Evolutionary conservation across 2,888 invertebrate genomes (phyloP), one percentile per base, ranked within the genome.

Genomic region (Sinodicranocentrus sp.): DNA sequence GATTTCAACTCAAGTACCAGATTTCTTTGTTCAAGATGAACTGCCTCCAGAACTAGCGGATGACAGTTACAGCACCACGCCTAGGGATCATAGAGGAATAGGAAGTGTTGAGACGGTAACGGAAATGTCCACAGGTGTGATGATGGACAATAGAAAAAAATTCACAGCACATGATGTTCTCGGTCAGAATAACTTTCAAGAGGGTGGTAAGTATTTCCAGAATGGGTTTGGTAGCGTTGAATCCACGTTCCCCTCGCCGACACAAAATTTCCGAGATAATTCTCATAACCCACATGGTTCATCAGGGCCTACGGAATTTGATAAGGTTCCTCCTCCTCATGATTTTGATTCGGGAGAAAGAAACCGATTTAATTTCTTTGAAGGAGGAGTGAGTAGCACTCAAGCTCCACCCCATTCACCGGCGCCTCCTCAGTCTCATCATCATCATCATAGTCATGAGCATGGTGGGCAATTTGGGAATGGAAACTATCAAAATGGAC

Each of bases 1-100:
- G 48, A 25, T 44, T 13, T n/a, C 67, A 0, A 70, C 70, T 13
- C 80, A 73, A 39, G 80, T 80, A 2, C 82, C 82, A 8, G 82
- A 82, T 21, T 33, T 75, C 10, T 75, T 75, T 19, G 61, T 61
- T 1, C 67, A 73, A 21, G 82, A 82, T 26, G 61, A 68, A 8
- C 1, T 54, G 28, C 70, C 70, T n/a, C n/a, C n/a, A n/a, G n/a
- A n/a, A n/a, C 1, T 39, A 3, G 57, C 8, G 19, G 54, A 57
- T 1, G 21, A 68, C 15, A 19, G 26, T 28, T 33, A 52, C 48
- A 10, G 5, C 26, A 28, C 72, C 2, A 28, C 28, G 39, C 6
- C 21, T 17, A 72, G 72, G 19, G 57, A n/a, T 23, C 59, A n/a
- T 25, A 52, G 21, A 19, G 28, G 28, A 17, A 13, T 26, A 17